A percentile compares a stretch with the other conserved stretches of the same genome.
Evolutionary conservation across 2,888 invertebrate genomes (phyloP).

Genomic region (Agrochola macilenta): DNA sequence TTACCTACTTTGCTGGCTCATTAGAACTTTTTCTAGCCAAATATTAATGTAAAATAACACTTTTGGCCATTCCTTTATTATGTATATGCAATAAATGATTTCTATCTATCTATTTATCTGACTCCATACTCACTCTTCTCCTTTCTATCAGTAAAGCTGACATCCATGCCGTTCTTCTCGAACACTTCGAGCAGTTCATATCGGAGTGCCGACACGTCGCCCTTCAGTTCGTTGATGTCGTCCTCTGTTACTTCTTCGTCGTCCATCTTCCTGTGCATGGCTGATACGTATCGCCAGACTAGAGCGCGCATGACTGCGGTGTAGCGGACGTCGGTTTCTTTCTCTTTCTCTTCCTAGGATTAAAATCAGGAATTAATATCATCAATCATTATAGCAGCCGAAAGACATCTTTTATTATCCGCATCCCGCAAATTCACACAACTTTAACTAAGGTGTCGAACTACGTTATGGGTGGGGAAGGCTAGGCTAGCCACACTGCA

Average conservation of each 20-base stretch:
- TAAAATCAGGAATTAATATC: not conserved
- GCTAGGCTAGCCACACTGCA: not conserved
- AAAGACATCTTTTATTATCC: no score
- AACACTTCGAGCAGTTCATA: conserved; percentile 98
- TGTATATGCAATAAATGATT: not conserved
- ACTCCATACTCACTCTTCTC: conserved; percentile 92
- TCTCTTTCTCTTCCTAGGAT: conserved; percentile 90
- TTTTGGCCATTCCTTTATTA: not conserved
- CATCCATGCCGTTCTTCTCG: conserved; percentile 96
- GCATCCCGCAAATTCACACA: no score
- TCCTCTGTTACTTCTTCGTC: conserved; percentile 97
- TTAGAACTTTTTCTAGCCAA: not conserved
- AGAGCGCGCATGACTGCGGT: conserved; percentile 96
- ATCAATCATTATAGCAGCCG: not conserved
- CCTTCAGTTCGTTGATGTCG: conserved; percentile 97
- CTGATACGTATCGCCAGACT: conserved; percentile 97
- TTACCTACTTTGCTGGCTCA: not conserved
- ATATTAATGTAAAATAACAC: not conserved
- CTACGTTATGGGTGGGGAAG: not conserved
- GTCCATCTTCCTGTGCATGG: conserved; percentile 95
- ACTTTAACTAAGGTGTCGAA: not conserved
- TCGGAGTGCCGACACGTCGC: conserved; percentile 97
- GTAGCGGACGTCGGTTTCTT: conserved; percentile 93
- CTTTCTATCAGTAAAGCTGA: conserved; percentile 93
- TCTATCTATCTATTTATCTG: not conserved